Conservation (phyloP, 2,113 vertebrate genomes). For the Silurus meridionalis region DNA sequence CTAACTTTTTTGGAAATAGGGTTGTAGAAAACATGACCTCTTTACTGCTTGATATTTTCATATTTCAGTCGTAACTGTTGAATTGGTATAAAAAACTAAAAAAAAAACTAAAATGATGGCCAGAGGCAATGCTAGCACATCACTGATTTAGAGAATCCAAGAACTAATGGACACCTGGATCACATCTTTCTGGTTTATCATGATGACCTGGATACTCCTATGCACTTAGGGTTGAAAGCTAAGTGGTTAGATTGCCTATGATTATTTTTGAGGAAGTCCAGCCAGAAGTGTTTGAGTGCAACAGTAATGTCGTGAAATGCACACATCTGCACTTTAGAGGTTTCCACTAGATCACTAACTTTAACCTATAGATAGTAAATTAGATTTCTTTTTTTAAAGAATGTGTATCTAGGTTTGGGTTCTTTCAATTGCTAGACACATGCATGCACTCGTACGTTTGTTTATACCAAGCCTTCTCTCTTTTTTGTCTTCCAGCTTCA, state of each 20-base stretch:
- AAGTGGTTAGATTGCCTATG: neutral
- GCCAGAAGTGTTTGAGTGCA: neutral
- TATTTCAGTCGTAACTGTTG: neutral
- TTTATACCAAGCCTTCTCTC: neutral
- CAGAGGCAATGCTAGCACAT: neutral
- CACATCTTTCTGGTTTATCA: neutral
- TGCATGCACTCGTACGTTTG: neutral
- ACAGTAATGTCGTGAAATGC: neutral
- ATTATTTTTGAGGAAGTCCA: neutral
- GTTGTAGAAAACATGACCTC: neutral
- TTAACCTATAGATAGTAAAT: neutral
- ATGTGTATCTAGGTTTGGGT: neutral
- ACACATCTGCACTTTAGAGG: neutral
- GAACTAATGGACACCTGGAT: neutral
- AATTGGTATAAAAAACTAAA: neutral
- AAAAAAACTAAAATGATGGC: neutral
- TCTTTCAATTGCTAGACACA: neutral
- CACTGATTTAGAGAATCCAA: neutral
- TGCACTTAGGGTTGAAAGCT: conserved; percentile 14
- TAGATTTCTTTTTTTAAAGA: conserved; percentile 14
- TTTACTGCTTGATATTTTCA: conserved; percentile 1
- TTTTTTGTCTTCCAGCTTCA: neutral
- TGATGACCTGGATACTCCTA: neutral
- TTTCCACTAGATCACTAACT: conserved; percentile 1
- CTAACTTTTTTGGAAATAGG: no score